Evolutionary conservation across 2,888 invertebrate genomes (phyloP), one percentile per base, ranked within the genome.

Genomic region (Heliconius cydno): DNA sequence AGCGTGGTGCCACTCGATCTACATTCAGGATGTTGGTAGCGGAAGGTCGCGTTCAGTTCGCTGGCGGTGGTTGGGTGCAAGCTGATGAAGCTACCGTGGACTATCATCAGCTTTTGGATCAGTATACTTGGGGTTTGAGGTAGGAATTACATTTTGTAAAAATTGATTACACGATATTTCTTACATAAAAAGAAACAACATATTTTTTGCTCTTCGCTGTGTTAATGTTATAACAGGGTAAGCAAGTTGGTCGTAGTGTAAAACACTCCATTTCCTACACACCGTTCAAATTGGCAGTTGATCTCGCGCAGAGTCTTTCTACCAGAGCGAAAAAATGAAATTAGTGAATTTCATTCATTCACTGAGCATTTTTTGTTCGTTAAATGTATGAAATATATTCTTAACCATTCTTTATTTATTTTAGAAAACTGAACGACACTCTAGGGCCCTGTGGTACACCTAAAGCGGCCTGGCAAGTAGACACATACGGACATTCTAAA

Each of bases 381-480:
- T 0, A 52, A 52, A 19, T 19, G 7, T 22, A 19, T 52, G 19
- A 52, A 19, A 52, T 19, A 52, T 52, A 7, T 52, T 6, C 19
- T 52, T 52, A 19, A 15, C 52, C 22, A 52, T 52, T 52, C 4
- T 30, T 67, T 60, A n/a, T 65, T 65, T 41, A n/a, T 88, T 87
- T 0, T 85, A 97, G 97, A 77, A 95, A 95, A 81, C 87, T 97
- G 0, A 96, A 96, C 82, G 96, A 97, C 71, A 96, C 96, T 0
- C 95, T 98, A 72, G 97, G 97, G 0, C 95, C 96, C 1, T 98
- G 98, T 85, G 98, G 96, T 0, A 95, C 96, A 52, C 98, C 98
- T 0, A 96, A 96, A 77, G 96, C 97, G 0, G 98, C 97, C 0
- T 98, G 98, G 98, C 98, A 98, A 91, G 98, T 98, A 28, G 98